These are phyloP conservation scores for Orchesellides sinensis DNA, from an alignment of 2,888 invertebrate genomes.

Conservation along the genomic window DNA sequence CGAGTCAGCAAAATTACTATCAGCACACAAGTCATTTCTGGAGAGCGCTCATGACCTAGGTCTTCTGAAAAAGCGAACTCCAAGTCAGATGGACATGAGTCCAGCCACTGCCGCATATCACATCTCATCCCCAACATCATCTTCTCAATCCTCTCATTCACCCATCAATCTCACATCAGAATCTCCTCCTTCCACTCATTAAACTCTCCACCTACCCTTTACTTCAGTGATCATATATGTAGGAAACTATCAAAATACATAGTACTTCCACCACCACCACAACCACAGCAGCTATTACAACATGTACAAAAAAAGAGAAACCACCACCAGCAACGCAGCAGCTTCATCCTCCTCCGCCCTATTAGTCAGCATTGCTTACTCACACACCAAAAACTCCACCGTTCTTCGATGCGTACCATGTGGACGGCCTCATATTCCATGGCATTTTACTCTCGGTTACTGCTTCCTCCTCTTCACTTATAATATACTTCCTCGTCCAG, in stretches of 20 bases:
- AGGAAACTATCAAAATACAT: constrained; percentile 22
- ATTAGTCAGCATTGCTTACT: constrained; percentile 32
- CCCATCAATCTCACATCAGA: constrained; percentile 75
- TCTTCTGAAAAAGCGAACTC: constrained; percentile 85
- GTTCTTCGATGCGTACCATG: background rate
- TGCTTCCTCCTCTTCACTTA: constrained; percentile 28
- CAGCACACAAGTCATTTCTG: constrained; percentile 92
- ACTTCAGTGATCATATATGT: constrained; percentile 53
- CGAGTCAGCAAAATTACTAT: constrained; percentile 92
- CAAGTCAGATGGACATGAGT: constrained; percentile 75
- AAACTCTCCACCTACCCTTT: constrained; percentile 67
- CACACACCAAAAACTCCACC: too few species aligned
- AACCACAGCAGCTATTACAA: constrained; percentile 47
- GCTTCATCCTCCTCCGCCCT: constrained; percentile 31
- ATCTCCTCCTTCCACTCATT: constrained; percentile 75
- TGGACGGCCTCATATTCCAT: constrained; percentile 55
- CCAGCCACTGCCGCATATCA: constrained; percentile 73
- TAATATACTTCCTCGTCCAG: constrained; percentile 55
- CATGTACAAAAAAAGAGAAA: constrained; percentile 28
- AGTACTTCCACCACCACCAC: constrained; percentile 60
- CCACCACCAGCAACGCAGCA: constrained; percentile 46
- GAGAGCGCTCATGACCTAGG: constrained; percentile 95
- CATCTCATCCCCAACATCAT: constrained; percentile 74
- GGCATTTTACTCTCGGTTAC: constrained; percentile 11
- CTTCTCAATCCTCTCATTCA: constrained; percentile 75